Evolutionary conservation across 2,113 vertebrate genomes (phyloP).

Genomic region (Gasterosteus nipponicus): DNA sequence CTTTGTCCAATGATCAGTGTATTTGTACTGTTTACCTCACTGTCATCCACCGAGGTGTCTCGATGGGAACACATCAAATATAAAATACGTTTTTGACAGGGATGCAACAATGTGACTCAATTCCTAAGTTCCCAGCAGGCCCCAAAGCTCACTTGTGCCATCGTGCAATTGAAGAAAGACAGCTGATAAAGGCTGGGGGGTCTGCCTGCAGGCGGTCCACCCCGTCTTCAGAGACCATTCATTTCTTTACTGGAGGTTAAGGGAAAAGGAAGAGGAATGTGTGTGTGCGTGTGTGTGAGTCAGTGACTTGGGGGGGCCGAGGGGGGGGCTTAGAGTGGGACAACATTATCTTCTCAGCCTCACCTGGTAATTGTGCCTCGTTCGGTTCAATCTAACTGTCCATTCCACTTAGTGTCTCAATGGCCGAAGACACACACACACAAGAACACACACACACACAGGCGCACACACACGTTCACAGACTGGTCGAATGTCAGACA

Average conservation of each 20-base stretch:
- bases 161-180: conserved; percentile 29
- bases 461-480: neutral
- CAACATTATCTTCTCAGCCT: conserved; percentile 80
- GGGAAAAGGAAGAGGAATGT: conserved; percentile 3
- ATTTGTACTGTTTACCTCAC: neutral
- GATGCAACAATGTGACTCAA: conserved; percentile 32
- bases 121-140: neutral
- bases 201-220: conserved; percentile 22
- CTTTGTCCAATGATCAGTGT: too few relatives aligned
- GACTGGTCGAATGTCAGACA: conserved; percentile 16
- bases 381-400: conserved; percentile 83
- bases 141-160: conserved; percentile 30
- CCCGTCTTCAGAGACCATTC: conserved; percentile 32
- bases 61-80: conserved; percentile 2
- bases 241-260: conserved; percentile 31
- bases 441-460: conserved; percentile 26
- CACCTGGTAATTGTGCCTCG: conserved; percentile 81
- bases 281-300: neutral
- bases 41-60: neutral
- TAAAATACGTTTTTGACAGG: conserved; percentile 15
- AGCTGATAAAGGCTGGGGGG: conserved; percentile 43
- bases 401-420: conserved; percentile 70
- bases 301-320: conserved; percentile 13
- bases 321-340: conserved; percentile 59
- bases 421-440: conserved; percentile 50